Base-by-base conservation (phyloP, 2,113 vertebrate species). In the Tachysurus fulvidraco region DNA sequence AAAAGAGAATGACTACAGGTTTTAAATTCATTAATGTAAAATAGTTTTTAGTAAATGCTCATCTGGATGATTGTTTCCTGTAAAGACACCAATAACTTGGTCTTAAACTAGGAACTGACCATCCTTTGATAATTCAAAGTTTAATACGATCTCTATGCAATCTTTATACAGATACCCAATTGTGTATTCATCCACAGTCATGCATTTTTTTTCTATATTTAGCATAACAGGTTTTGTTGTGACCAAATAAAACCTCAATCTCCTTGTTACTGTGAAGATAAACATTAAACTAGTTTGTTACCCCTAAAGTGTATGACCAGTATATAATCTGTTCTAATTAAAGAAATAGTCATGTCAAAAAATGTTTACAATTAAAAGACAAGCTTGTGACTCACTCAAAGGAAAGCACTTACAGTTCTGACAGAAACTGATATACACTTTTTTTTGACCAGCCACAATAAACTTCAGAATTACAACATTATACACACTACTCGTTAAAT, bases 231-330 rank as follows among this genome's bases (percentile, higher is more conserved):
- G 23, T 65, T 82, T 65, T 65, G 79, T 44, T 57, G 30, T 28
- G 59, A 82, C 80, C 80, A 73, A 76, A 82, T 73, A 83, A 76
- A 83, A 8, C 5, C 46, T 28, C 1, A 5, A 16, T 52, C 3
- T 52, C 25, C 50, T 8, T 83, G 50, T 67, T 83, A 25, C 50
- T 55, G 21, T 69, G 19, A 41, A 71, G 46, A 83, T 23, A 71
- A 50, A 83, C n/a, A 83, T 69, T 83, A 71, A 30, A 83, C 81
- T 14, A 2, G 11, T 83, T 83, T 83, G 1, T 71, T 69, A 84
- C 12, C 52, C 23, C 59, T 41, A 28, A 74, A 84, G 23, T 55
- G 10, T n/a, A 41, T 57, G 55, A 44, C 25, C 30, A 74, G 9
- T 3, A 17, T 57, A 73, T 54, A 69, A 30, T 28, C 62, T 21